Evolutionary conservation across 1,140 invertebrate species (phyloP).

Genomic region (Cheumatopsyche charites): DNA sequence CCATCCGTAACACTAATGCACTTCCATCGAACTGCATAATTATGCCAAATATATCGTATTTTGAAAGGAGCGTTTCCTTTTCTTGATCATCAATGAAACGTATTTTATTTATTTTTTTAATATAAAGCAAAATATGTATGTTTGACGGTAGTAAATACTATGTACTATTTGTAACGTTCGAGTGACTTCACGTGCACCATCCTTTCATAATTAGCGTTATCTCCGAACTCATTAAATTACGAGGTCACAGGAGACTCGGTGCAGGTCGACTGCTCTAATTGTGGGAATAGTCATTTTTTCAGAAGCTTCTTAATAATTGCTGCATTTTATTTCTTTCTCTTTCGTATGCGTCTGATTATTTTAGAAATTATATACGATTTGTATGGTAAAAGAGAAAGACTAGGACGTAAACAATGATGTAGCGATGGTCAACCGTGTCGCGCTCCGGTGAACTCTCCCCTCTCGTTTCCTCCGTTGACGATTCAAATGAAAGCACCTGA

Average conservation of each 20-base stretch:
- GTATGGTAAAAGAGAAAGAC: conserved; percentile 8
- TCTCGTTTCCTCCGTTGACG: conserved; percentile 23
- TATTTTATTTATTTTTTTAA: no score
- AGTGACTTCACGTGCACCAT: no score
- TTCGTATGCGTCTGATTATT: not conserved
- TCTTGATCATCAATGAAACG: no score
- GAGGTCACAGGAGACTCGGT: conserved; percentile 7
- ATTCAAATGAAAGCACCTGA: conserved; percentile 36
- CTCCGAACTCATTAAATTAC: conserved; percentile 6
- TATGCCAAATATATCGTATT: conserved; percentile 27
- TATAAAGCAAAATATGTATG: no score
- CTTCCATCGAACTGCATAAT: conserved; percentile 44
- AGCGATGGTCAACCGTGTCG: conserved; percentile 31
- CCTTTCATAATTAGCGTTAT: not conserved
- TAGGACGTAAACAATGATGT: conserved; percentile 9
- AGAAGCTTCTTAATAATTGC: conserved; percentile 10
- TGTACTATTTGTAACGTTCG: no score
- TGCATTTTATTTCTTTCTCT: not conserved
- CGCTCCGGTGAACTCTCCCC: conserved; percentile 17
- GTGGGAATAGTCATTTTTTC: conserved; percentile 19
- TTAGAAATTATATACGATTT: not conserved
- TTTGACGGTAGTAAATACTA: no score
- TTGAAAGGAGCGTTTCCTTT: not conserved
- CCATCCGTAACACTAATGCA: conserved; percentile 35
- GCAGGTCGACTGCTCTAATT: conserved; percentile 17